Base-by-base conservation (phyloP, 2,113 vertebrate genomes). In the Muscicapa adusta region DNA sequence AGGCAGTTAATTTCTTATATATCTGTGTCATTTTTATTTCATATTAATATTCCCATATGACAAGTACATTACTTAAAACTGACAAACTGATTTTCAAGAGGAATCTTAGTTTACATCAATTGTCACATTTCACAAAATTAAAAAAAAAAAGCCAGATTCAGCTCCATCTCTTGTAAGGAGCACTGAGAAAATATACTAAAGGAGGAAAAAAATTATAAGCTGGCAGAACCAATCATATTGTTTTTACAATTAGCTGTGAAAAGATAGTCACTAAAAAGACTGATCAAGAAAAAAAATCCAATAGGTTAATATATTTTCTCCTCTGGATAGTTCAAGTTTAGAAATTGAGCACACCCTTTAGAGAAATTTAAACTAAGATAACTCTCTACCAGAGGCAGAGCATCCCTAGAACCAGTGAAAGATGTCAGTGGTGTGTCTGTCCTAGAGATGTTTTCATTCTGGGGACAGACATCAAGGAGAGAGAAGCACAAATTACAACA, bases 41-140 rank as follows among this genome's bases (percentile, higher is more conserved):
- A 80, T 93, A 95, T 96, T 96, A 97, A 93, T 96, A 95, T 93
- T 89, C 62, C 60, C 58, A 62, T 65, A 91, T 85, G 89, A 95
- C 85, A 96, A 96, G n/a, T 61, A 74, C 66, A 74, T 94, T 96
- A 79, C 78, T 93, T 95, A 67, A 91, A 90, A 75, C 43, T 76
- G 87, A 51, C 90, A 79, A 96, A 94, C 58, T 95, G 89, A 94
- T 96, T 95, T 96, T 96, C 79, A 90, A 88, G 85, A 93, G 72
- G 79, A 96, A 82, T 91, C 79, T 94, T 79, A 40, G 43, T 93
- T 94, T 75, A 93, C 43, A 82, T 91, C 88, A 95, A 88, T 91
- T 86, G 71, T 78, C 94, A 85, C 65, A 89, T 94, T 92, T 78
- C 61, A 83, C 24, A 48, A 86, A 93, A 90, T 93, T 56, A 3